Evolutionary conservation across 2,113 vertebrate species (phyloP), one percentile per base, ranked within the genome.

Genomic region (Lepus timidus): DNA sequence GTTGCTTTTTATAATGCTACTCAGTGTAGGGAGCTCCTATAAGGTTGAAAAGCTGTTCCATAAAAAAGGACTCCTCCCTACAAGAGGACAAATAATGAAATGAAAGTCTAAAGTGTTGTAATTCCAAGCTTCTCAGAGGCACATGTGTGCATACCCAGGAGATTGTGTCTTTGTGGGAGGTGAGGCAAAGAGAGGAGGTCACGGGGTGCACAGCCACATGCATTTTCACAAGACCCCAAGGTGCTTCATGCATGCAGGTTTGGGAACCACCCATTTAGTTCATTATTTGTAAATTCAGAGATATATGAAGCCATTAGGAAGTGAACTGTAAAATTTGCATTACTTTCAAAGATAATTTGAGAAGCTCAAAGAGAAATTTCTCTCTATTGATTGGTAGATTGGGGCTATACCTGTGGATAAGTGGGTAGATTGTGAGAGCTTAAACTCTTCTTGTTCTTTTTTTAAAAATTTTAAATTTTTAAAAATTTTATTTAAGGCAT

Each of bases 311-410:
- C 4, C 17, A 58, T 68, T 84, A 81, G 90, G n/a, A 64, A 87
- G 20, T 68, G 85, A 95, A 90, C 64, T 74, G 19, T n/a, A 86
- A 93, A 55, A 39, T 85, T 39, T 73, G 19, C 6, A 12, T 83
- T 90, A 44, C 16, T 95, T 92, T 76, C 75, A 82, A 90, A 87
- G 76, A 52, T n/a, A 85, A 82, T 55, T 29, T 23, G 23, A 92
- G 91, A 94, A 85, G 55, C 65, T 91, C n/a, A 62, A 58, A 71
- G 23, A 90, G 52, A 87, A 75, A 70, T 92, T 64, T 86, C 91
- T 71, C 62, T 52, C n/a, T 87, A 80, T 62, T 67, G 51, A 64
- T 16, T 81, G 55, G 70, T 13, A 83, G 31, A 71, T 71, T 76
- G 9, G 20, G n/a, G 52, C 16, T n/a, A 68, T 17, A 78, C 25